A percentile compares a stretch with the other conserved stretches of the same genome.
These are phyloP conservation scores for Pachliopta kotzebuea DNA, from an alignment of 2,888 invertebrate species.

Conservation along the genomic window DNA sequence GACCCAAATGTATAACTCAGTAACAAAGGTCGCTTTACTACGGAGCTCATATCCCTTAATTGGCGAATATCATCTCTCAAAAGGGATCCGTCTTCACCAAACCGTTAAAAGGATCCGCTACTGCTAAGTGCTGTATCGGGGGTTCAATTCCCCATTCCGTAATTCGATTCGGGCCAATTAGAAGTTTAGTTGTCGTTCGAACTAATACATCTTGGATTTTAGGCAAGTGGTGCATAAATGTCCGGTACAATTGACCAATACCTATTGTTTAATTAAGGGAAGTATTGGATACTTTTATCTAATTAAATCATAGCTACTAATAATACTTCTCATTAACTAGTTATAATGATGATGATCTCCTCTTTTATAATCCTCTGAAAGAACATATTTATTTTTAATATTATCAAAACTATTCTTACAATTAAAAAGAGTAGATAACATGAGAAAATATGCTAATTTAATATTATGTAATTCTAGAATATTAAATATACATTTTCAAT, in stretches of 20 bases:
- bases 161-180: slow-evolving; percentile 78
- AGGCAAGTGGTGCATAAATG: slow-evolving; percentile 46
- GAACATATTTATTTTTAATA: too few species aligned
- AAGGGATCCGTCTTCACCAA: slow-evolving; percentile 74
- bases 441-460: too few species aligned
- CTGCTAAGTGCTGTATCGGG: slow-evolving; percentile 74
- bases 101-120: slow-evolving; percentile 77
- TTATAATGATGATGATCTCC: too few species aligned
- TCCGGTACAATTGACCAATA: slow-evolving; percentile 40
- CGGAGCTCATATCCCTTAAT: slow-evolving; percentile 61
- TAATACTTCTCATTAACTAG: too few species aligned
- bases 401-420: too few species aligned
- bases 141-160: slow-evolving; percentile 75
- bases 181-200: slow-evolving; percentile 71
- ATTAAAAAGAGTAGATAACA: too few species aligned
- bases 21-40: slow-evolving; percentile 35
- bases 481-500: too few species aligned
- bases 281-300: neutral
- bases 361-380: too few species aligned
- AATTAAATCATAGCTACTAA: too few species aligned
- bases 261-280: neutral
- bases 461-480: too few species aligned
- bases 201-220: slow-evolving; percentile 60
- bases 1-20: neutral
- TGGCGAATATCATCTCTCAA: slow-evolving; percentile 71